Evolutionary conservation across 2,888 invertebrate species (phyloP), one percentile per base, ranked within the genome.

Genomic region (Panzeria rudis): DNA sequence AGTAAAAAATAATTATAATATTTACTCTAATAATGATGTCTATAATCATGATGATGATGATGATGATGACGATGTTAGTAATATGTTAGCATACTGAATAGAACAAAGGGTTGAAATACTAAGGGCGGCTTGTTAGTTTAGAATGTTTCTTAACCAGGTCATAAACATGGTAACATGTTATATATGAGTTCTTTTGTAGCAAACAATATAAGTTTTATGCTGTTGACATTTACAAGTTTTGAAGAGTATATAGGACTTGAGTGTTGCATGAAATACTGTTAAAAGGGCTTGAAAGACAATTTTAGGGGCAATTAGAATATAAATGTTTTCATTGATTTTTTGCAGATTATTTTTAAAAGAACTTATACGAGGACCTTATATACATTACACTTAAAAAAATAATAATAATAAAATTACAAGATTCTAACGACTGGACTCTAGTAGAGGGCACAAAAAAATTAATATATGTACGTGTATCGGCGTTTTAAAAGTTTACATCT

Each of bases 131-230:
- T 17, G 38, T 38, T 38, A 32, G 5, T 35, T 47, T 15, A 20
- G 38, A 66, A 29, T 50, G n/a, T 50, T 77, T 59, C 25, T 50
- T 77, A 77, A 77, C 68, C 77, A 59, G 77, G 77, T 77, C 77
- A 68, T 56, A 47, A 47, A 15, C 38, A 66, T 68, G 44, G 32
- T 38, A 35, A 66, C 25, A 75, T 52, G 62, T 64, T 64, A 41
- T 41, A 61, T 20, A 47, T 15, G 6, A 15, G 20, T 71, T 59
- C 17, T 44, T 29, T 29, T 29, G 8, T 44, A 17, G 25, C 17
- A 20, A 20, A 44, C 32, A 69, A 41, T 38, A 59, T 15, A 6
- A 5, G n/a, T 0, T 38, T 41, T 11, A 3, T 56, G 11, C n/a
- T 54, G 38, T 69, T 69, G 69, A 25, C 69, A 54, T 41, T 41